Conservation (phyloP, 2,888 invertebrate species). For the Drosophila leonis region DNA sequence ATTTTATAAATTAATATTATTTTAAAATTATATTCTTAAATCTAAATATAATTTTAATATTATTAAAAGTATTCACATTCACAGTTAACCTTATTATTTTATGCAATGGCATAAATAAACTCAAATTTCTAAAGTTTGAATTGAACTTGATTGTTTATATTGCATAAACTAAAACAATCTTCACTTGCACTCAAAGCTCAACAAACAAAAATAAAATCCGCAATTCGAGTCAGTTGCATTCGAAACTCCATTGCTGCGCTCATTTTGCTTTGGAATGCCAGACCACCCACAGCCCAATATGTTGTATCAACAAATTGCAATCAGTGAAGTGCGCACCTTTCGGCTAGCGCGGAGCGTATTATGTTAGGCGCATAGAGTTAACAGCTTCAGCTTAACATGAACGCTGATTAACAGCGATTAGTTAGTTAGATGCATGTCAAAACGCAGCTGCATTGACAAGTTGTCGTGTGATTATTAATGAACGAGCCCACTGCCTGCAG, state of each 20-base stretch:
- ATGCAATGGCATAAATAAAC: background rate
- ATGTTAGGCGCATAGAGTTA: constrained; percentile 11
- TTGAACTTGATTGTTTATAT: background rate
- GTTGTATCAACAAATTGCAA: constrained; percentile 12
- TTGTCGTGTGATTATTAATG: constrained; percentile 68
- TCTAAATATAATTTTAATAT: too few relatives aligned
- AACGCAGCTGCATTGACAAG: constrained; percentile 62
- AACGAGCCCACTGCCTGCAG: constrained; percentile 37
- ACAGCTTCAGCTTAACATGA: constrained; percentile 28
- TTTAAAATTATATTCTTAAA: too few relatives aligned
- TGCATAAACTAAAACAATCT: constrained; percentile 2
- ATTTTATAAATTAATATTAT: too few relatives aligned
- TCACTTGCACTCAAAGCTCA: background rate
- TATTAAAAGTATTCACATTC: too few relatives aligned
- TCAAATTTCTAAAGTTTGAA: background rate
- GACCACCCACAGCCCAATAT: constrained; percentile 8
- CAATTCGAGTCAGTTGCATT: constrained; percentile 8
- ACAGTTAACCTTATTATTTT: too few relatives aligned
- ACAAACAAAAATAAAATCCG: too few relatives aligned
- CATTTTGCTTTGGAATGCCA: background rate
- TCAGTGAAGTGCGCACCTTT: constrained; percentile 13
- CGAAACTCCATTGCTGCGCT: constrained; percentile 4
- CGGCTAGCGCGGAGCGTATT: constrained; percentile 11
- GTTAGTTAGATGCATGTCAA: constrained; percentile 36
- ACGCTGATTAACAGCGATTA: constrained; percentile 49